These are phyloP conservation scores for Drosophila antonietae DNA, from an alignment of 2,888 invertebrate genomes.

Conservation along the genomic window DNA sequence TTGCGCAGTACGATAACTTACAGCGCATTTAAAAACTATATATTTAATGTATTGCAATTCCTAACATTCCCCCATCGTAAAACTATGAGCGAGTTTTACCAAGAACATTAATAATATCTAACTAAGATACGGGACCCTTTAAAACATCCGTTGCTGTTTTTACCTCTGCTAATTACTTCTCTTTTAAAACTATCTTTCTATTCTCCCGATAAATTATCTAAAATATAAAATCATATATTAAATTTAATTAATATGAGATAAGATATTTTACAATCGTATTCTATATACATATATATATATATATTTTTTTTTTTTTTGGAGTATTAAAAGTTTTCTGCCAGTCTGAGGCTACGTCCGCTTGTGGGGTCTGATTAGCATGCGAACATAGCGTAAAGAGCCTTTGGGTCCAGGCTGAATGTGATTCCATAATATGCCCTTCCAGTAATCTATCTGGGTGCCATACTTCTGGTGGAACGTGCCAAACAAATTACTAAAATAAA, in stretches of 20 bases:
- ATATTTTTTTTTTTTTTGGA: too few relatives aligned
- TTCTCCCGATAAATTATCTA: not conserved
- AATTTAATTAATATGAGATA: not conserved
- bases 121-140: too few relatives aligned
- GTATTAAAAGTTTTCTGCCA: slow-evolving; percentile 4
- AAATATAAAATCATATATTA: not conserved
- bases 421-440: slow-evolving; percentile 68
- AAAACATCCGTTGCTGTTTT: too few relatives aligned
- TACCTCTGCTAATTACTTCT: too few relatives aligned
- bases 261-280: not conserved
- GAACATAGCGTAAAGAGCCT: slow-evolving; percentile 60
- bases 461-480: slow-evolving; percentile 54
- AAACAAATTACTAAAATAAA: slow-evolving; percentile 57
- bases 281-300: not conserved
- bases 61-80: too few relatives aligned
- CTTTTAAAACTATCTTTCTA: too few relatives aligned
- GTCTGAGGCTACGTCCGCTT: slow-evolving; percentile 1
- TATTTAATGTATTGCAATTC: too few relatives aligned
- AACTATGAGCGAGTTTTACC: too few relatives aligned
- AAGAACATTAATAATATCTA: too few relatives aligned
- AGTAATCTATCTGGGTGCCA: slow-evolving; percentile 47
- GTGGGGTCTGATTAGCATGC: slow-evolving; percentile 60
- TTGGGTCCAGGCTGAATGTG: slow-evolving; percentile 58
- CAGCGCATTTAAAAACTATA: too few relatives aligned
- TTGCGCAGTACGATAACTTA: too few relatives aligned